Conservation (phyloP, 2,113 vertebrate genomes). For the Panthera leo region DNA sequence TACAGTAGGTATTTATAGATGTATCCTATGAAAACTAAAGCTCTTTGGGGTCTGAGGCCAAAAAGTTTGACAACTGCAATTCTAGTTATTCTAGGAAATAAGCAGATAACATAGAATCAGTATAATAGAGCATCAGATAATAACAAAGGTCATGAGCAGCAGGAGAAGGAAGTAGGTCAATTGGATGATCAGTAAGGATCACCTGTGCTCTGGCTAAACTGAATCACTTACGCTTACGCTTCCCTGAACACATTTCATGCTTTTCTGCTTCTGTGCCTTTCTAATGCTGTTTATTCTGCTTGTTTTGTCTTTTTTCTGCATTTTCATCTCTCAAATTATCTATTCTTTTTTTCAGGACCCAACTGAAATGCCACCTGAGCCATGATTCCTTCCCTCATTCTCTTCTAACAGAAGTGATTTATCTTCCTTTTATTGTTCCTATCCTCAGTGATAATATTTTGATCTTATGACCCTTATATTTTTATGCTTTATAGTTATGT, state of each 20-base stretch:
- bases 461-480: neutral
- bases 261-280: neutral
- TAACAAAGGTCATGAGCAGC: neutral
- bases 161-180: neutral
- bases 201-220: neutral
- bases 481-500: neutral
- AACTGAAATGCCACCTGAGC: neutral
- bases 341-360: neutral
- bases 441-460: neutral
- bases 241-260: neutral
- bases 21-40: neutral
- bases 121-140: neutral
- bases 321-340: constrained; percentile 5
- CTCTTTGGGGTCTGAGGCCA: neutral
- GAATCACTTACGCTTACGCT: neutral
- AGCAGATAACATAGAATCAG: neutral
- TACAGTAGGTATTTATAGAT: neutral
- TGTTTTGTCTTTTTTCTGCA: neutral
- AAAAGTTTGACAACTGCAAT: neutral
- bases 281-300: neutral
- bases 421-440: neutral
- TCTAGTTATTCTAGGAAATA: constrained; percentile 27
- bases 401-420: constrained; percentile 33
- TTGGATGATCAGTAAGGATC: neutral
- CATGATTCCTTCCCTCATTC: neutral